phyloP scores from a whole-genome alignment of 2,797 vertebrate species.

The Centroberyx gerrardi region DNA sequence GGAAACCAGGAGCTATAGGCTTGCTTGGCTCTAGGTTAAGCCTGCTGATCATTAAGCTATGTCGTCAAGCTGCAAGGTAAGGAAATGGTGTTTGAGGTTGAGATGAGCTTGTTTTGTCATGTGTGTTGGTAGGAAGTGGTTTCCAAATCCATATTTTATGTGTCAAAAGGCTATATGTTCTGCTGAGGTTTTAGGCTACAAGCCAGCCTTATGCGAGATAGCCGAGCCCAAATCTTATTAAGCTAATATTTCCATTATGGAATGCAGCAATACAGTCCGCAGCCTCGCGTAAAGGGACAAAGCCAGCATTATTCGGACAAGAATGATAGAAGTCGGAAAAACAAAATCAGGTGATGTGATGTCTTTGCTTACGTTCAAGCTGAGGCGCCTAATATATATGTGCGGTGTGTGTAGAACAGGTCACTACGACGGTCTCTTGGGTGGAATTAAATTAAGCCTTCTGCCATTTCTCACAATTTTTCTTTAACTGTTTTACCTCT shows the following conservation, averaged over 20 bases:
- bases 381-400: not conserved
- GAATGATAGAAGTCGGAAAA: not conserved
- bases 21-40: not conserved
- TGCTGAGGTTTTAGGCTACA: too few relatives aligned
- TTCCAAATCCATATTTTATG: too few relatives aligned
- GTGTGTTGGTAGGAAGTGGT: too few relatives aligned
- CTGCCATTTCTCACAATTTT: not conserved
- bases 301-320: constrained; percentile 5
- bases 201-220: not conserved
- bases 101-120: too few relatives aligned
- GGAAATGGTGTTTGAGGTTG: not conserved
- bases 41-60: not conserved
- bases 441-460: not conserved
- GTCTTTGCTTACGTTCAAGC: not conserved
- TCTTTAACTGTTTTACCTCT: not conserved
- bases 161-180: too few relatives aligned
- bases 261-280: not conserved
- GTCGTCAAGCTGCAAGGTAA: constrained; percentile 5
- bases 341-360: not conserved
- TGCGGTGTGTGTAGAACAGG: not conserved
- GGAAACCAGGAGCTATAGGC: constrained; percentile 21
- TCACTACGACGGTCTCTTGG: not conserved
- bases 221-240: not conserved
- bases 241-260: not conserved
- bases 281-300: not conserved